A percentile compares a stretch with the other conserved stretches of the same genome.
phyloP scores from a whole-genome alignment of 2,113 vertebrate species.

The Perca flavescens region DNA sequence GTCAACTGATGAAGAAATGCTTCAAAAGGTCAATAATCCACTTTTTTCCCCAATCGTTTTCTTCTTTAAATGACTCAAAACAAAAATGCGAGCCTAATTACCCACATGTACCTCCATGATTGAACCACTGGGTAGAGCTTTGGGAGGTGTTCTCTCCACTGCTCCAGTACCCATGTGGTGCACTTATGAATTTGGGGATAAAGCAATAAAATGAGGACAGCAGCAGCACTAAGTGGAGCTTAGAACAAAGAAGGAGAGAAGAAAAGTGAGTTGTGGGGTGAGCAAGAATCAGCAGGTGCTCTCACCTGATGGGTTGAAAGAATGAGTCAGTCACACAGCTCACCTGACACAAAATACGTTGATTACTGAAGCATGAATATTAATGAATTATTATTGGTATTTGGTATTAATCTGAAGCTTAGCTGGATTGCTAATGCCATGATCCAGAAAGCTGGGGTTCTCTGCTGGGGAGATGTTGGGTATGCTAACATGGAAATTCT shows the following conservation, averaged over 20 bases:
- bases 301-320: constrained; percentile 44
- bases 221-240: background rate
- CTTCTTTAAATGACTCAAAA: background rate
- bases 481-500: constrained; percentile 27
- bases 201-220: constrained; percentile 15
- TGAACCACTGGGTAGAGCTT: constrained; percentile 3
- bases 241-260: background rate
- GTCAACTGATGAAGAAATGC: background rate
- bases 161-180: background rate
- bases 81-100: background rate
- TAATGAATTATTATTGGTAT: too few species aligned
- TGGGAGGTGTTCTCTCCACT: background rate
- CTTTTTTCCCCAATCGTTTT: background rate
- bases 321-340: constrained; percentile 10
- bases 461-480: constrained; percentile 6
- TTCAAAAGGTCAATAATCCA: background rate
- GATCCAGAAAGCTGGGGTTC: constrained; percentile 22
- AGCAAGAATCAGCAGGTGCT: constrained; percentile 57
- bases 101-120: background rate
- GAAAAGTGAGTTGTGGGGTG: constrained; percentile 5
- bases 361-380: constrained; percentile 42
- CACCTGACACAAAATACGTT: constrained; percentile 29
- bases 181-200: constrained; percentile 5
- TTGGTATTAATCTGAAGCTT: constrained; percentile 50
- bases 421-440: constrained; percentile 25